Conservation (phyloP, 2,113 vertebrate genomes). For the Indicator maculatus region DNA sequence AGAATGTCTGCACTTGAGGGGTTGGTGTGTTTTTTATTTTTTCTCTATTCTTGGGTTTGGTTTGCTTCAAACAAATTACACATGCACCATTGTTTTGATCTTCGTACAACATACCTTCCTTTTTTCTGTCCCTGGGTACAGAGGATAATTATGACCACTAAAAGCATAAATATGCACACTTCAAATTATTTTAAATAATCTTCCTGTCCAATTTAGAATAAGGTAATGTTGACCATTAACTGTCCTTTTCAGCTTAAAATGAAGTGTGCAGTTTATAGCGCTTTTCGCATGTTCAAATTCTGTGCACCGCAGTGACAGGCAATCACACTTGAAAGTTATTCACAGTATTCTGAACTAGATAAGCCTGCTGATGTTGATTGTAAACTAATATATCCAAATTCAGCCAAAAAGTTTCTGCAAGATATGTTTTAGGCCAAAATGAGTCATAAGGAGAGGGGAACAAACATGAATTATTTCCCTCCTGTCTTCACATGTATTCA, state of each 20-base stretch:
- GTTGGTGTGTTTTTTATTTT: neutral
- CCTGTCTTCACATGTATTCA: slow-evolving; percentile 28
- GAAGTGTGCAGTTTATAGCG: neutral
- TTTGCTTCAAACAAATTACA: neutral
- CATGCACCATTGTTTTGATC: neutral
- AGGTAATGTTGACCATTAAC: neutral
- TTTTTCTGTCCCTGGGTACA: neutral
- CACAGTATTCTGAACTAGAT: neutral
- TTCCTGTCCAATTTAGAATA: neutral
- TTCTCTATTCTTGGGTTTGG: neutral
- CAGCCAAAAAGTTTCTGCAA: slow-evolving; percentile 51
- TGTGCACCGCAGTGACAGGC: neutral
- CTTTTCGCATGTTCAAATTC: neutral
- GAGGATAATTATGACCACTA: neutral
- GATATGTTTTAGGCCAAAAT: slow-evolving; percentile 39
- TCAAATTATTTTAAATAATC: neutral
- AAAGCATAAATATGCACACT: neutral
- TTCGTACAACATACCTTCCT: neutral
- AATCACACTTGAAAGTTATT: neutral
- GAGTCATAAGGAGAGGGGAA: slow-evolving; percentile 56
- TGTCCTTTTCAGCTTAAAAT: slow-evolving; percentile 18
- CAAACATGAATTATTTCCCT: slow-evolving; percentile 60
- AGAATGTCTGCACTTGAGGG: neutral
- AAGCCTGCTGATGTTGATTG: slow-evolving; percentile 2
- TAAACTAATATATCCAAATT: neutral